Evolutionary conservation across 2,797 vertebrate genomes (phyloP).

Genomic region (Heteromormyrus szaboi): DNA sequence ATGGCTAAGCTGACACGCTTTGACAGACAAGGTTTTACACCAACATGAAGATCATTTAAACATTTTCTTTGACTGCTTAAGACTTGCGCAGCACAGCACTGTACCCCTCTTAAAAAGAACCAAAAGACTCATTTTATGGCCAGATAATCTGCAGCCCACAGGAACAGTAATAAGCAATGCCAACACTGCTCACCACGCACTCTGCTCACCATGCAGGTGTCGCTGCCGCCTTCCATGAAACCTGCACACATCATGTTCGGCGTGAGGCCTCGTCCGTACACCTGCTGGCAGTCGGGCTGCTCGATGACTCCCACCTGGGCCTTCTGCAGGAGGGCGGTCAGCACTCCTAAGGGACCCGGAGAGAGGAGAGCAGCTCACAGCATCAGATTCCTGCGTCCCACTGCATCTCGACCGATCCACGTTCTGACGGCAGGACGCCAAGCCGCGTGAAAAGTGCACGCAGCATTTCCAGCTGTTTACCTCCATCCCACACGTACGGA

Average conservation of each 20-base stretch:
- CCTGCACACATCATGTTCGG: constrained; percentile 87
- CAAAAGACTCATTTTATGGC: not conserved
- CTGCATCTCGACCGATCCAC: not conserved
- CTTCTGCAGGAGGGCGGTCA: constrained; percentile 77
- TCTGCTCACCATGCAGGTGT: constrained; percentile 84
- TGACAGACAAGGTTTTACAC: not conserved
- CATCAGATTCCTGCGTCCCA: not conserved
- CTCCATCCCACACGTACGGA: not conserved
- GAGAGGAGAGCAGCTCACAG: not conserved
- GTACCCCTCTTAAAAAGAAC: not conserved
- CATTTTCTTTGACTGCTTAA: not conserved
- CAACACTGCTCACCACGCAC: not conserved
- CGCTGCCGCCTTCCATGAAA: constrained; percentile 72
- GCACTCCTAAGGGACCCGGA: constrained; percentile 45
- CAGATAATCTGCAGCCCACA: not conserved
- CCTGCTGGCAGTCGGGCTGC: constrained; percentile 72
- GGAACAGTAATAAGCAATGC: not conserved
- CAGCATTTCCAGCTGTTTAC: not conserved
- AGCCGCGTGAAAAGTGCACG: not conserved
- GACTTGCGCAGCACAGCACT: not conserved
- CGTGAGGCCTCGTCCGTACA: constrained; percentile 74
- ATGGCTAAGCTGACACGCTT: not conserved
- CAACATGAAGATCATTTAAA: not conserved
- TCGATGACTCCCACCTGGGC: constrained; percentile 75
- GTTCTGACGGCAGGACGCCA: not conserved